These are phyloP conservation scores for Drosophila saltans DNA, from an alignment of 1,140 invertebrate species.

Conservation along the genomic window DNA sequence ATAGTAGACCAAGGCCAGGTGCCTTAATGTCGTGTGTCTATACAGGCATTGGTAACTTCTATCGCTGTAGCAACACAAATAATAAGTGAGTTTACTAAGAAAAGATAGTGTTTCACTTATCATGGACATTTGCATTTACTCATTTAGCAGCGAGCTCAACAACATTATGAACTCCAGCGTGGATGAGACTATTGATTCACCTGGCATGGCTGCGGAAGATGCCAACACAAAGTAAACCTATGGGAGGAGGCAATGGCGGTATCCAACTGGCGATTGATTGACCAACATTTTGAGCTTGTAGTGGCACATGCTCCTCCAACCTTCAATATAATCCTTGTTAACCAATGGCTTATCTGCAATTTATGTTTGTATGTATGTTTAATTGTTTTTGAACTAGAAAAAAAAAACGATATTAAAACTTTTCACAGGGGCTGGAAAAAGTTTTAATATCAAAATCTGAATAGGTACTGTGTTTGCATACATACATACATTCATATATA, in stretches of 20 bases:
- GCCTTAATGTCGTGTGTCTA: conserved; percentile 64
- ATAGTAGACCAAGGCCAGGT: conserved; percentile 14
- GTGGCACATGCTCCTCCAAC: conserved; percentile 45
- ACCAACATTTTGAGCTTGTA: conserved; percentile 31
- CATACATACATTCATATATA: conserved; percentile 13
- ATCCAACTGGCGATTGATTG: conserved; percentile 35
- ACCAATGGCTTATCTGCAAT: conserved; percentile 35
- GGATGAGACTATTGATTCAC: conserved; percentile 29
- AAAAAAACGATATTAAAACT: conserved; percentile 64
- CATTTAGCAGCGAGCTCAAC: conserved; percentile 38
- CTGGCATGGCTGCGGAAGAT: conserved; percentile 37
- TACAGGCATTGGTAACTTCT: conserved; percentile 69
- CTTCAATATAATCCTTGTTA: conserved; percentile 42
- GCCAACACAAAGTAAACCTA: conserved; percentile 27
- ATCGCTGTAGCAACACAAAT: conserved; percentile 60
- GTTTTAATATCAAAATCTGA: conserved; percentile 65
- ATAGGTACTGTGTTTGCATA: conserved; percentile 16
- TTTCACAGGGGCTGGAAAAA: conserved; percentile 73
- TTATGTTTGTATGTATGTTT: conserved; percentile 28
- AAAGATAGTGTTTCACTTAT: neutral
- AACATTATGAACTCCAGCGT: conserved; percentile 33
- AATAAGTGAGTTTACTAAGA: conserved; percentile 48
- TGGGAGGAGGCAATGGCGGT: neutral
- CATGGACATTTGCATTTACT: neutral
- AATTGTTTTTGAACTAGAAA: conserved; percentile 18